These are phyloP conservation scores for Hemiprocne comata DNA, from an alignment of 2,113 vertebrate genomes.

Conservation along the genomic window DNA sequence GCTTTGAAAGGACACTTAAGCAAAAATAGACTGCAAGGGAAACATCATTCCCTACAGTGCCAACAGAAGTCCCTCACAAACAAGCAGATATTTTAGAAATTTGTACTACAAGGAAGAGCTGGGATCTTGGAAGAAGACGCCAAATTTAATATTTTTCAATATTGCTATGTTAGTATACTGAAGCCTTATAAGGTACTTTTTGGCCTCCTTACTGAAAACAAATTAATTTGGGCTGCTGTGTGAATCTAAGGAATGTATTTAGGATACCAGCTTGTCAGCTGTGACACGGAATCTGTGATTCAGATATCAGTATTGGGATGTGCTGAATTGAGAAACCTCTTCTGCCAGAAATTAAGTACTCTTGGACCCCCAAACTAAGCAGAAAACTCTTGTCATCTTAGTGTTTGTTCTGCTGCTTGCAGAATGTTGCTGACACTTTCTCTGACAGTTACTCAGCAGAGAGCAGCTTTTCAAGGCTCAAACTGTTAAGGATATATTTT, in stretches of 20 bases:
- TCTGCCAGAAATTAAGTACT: background rate
- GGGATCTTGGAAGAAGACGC: background rate
- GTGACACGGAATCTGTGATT: background rate
- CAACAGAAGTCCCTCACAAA: background rate
- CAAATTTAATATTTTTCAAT: background rate
- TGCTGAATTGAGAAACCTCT: constrained; percentile 23
- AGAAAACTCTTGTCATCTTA: constrained; percentile 5
- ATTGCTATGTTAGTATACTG: background rate
- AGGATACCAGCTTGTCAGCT: background rate
- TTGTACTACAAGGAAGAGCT: background rate
- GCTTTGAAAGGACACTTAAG: background rate
- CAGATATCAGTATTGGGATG: background rate
- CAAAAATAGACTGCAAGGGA: background rate
- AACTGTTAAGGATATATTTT: constrained; percentile 46
- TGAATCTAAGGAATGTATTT: background rate
- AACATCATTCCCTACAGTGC: background rate
- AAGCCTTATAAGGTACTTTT: background rate
- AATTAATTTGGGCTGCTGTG: background rate
- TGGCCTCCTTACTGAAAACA: background rate
- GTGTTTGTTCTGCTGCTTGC: constrained; percentile 45
- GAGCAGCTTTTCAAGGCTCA: constrained; percentile 45
- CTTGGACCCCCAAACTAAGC: background rate
- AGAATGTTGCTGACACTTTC: constrained; percentile 34
- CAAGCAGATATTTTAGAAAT: background rate
- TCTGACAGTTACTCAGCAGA: constrained; percentile 50